These are phyloP conservation scores for Malaclemys terrapin DNA, from an alignment of 2,113 vertebrate genomes.

Conservation along the genomic window DNA sequence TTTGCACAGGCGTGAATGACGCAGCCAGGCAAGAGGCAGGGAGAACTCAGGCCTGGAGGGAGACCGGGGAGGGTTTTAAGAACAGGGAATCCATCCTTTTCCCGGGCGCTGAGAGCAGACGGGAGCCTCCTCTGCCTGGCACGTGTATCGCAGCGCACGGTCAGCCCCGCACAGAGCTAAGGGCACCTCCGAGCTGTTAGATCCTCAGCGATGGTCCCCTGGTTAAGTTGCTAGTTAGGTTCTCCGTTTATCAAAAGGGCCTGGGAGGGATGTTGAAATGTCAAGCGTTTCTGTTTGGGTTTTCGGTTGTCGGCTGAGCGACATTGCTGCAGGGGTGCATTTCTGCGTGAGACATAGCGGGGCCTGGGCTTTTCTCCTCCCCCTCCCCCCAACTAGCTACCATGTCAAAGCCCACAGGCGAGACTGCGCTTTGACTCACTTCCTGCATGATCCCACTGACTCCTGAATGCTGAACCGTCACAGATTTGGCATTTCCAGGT, in stretches of 20 bases:
- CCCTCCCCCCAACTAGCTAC: not conserved
- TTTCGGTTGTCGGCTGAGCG: slow-evolving; percentile 16
- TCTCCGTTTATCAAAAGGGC: slow-evolving; percentile 59
- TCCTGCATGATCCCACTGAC: not conserved
- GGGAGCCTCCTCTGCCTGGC: not conserved
- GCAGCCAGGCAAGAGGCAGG: not conserved
- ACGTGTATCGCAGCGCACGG: not conserved
- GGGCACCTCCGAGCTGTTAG: not conserved
- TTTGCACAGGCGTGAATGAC: not conserved
- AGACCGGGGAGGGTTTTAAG: not conserved
- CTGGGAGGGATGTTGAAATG: slow-evolving; percentile 21
- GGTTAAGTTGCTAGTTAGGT: slow-evolving; percentile 75
- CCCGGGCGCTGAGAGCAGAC: accelerated
- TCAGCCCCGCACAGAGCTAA: not conserved
- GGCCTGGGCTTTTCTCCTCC: not conserved
- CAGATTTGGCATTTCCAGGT: not conserved
- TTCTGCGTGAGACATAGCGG: not conserved
- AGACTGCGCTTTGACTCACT: not conserved
- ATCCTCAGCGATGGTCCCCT: slow-evolving; percentile 41
- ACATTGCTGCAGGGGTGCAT: not conserved
- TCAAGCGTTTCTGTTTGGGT: slow-evolving; percentile 34
- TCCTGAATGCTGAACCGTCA: not conserved
- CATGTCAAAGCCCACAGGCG: not conserved
- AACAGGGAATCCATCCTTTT: accelerated
- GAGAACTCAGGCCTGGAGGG: not conserved